Percentiles rank a stretch among this genome's conserved stretches.
These are phyloP conservation scores for Arothron firmamentum DNA, from an alignment of 2,113 vertebrate genomes.

Conservation along the genomic window DNA sequence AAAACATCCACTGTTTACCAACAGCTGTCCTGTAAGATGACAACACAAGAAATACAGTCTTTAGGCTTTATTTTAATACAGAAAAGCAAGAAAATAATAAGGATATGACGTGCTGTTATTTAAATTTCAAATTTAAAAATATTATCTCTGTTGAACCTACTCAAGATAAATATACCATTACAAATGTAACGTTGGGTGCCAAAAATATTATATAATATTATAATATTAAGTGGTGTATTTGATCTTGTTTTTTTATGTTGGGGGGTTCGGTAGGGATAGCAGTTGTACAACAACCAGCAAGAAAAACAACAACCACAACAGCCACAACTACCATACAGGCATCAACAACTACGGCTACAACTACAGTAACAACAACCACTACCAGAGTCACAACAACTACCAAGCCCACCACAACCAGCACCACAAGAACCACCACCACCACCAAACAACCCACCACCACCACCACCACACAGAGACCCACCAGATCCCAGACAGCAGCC, in stretches of 20 bases:
- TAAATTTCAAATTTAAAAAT: too few relatives aligned
- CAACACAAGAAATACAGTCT: too few relatives aligned
- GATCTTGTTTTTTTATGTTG: not conserved
- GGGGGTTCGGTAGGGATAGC: slow-evolving; percentile 9
- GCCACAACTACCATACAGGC: slow-evolving; percentile 44
- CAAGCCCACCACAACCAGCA: slow-evolving; percentile 50
- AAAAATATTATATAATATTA: too few relatives aligned
- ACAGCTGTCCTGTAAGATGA: too few relatives aligned
- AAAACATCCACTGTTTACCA: too few relatives aligned
- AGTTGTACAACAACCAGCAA: slow-evolving; percentile 61
- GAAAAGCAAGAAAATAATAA: too few relatives aligned
- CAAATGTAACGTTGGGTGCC: too few relatives aligned
- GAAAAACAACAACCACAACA: slow-evolving; percentile 58
- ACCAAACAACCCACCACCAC: slow-evolving; percentile 63
- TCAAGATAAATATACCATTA: too few relatives aligned
- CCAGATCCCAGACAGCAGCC: slow-evolving; percentile 57
- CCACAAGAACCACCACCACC: slow-evolving; percentile 54
- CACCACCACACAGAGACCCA: slow-evolving; percentile 64
- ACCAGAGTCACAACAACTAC: slow-evolving; percentile 17
- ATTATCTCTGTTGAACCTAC: too few relatives aligned
- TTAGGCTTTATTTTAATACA: too few relatives aligned
- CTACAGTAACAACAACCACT: slow-evolving; percentile 32
- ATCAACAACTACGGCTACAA: slow-evolving; percentile 56
- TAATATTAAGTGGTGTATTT: too few relatives aligned
- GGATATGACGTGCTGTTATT: too few relatives aligned